These are phyloP conservation scores for Amblyopsis rosae DNA, from an alignment of 2,113 vertebrate genomes.

Conservation along the genomic window DNA sequence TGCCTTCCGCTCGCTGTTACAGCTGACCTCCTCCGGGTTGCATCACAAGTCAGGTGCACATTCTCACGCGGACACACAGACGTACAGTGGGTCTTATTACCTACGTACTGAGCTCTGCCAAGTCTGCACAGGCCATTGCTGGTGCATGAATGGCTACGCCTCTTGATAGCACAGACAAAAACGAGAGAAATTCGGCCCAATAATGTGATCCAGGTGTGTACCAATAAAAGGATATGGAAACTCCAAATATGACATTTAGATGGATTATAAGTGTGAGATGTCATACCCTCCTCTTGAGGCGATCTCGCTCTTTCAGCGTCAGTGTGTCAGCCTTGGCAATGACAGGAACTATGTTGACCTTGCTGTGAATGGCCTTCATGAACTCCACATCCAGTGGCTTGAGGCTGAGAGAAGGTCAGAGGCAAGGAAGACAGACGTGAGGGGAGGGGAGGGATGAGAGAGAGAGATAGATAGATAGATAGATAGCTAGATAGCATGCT, in stretches of 20 bases:
- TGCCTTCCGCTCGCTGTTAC: slow-evolving; percentile 38
- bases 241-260: background rate
- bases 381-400: slow-evolving; percentile 91
- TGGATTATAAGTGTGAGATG: background rate
- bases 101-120: background rate
- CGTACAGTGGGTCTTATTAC: slow-evolving; percentile 4
- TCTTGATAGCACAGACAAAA: too few relatives aligned
- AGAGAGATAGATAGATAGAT: too few relatives aligned
- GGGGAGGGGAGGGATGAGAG: too few relatives aligned
- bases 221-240: too few relatives aligned
- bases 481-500: too few relatives aligned
- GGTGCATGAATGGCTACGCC: background rate
- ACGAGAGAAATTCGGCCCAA: background rate
- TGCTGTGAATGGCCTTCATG: slow-evolving; percentile 91
- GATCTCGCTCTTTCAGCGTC: slow-evolving; percentile 85
- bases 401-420: slow-evolving; percentile 61
- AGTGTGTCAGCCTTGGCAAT: slow-evolving; percentile 89
- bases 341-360: slow-evolving; percentile 91
- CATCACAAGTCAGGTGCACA: slow-evolving; percentile 10
- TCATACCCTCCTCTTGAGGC: slow-evolving; percentile 86
- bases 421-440: background rate
- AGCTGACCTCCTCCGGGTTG: slow-evolving; percentile 15
- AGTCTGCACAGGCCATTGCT: too few relatives aligned
- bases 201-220: background rate
- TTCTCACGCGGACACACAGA: slow-evolving; percentile 17